These are phyloP conservation scores for Epicauta chinensis DNA, from an alignment of 1,140 invertebrate genomes.

Conservation along the genomic window DNA sequence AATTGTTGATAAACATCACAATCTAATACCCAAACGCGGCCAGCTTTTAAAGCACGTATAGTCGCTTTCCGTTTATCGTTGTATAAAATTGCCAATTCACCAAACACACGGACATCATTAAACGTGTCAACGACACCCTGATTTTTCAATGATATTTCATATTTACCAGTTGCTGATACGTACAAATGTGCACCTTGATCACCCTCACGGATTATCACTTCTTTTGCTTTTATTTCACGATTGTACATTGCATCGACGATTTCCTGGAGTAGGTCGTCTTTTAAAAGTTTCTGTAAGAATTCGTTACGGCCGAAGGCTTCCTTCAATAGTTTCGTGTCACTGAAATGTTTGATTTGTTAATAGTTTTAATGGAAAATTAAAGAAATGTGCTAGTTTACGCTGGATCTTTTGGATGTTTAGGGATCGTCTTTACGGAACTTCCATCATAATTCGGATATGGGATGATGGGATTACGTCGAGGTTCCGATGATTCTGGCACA, in stretches of 20 bases:
- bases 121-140: slow-evolving; percentile 14
- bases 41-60: slow-evolving; percentile 35
- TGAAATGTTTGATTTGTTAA: neutral
- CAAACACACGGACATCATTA: slow-evolving; percentile 26
- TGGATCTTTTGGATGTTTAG: no score
- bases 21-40: slow-evolving; percentile 83
- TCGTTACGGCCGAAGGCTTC: slow-evolving; percentile 28
- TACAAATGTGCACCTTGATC: slow-evolving; percentile 23
- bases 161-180: slow-evolving; percentile 22
- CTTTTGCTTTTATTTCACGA: slow-evolving; percentile 13
- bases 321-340: slow-evolving; percentile 27
- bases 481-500: no score
- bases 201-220: slow-evolving; percentile 25
- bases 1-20: slow-evolving; percentile 81
- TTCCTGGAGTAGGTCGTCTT: slow-evolving; percentile 17
- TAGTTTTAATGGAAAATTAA: no score
- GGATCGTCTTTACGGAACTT: no score
- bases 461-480: no score
- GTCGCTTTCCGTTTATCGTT: slow-evolving; percentile 31
- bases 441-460: no score
- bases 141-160: slow-evolving; percentile 17
- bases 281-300: slow-evolving; percentile 28
- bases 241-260: slow-evolving; percentile 28
- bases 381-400: no score
- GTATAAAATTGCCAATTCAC: slow-evolving; percentile 32